Percentiles rank a stretch among this genome's conserved stretches.
phyloP scores from a whole-genome alignment of 1,140 invertebrate species.

The Leptinotarsa undecemlineata region DNA sequence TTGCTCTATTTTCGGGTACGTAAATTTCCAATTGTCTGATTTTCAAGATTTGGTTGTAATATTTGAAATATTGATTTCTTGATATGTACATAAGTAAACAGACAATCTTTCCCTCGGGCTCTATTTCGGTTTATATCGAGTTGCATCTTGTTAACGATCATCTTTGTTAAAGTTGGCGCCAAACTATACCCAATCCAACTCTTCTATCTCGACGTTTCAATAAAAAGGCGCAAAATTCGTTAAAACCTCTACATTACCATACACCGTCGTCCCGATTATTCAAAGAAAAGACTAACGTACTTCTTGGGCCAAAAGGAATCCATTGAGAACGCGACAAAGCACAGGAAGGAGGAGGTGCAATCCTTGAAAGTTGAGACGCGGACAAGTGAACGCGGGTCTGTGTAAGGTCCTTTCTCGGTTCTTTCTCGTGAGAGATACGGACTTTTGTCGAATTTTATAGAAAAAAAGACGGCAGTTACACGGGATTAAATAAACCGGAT shows the following conservation, averaged over 20 bases:
- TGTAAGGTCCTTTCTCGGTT: neutral
- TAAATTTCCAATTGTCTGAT: too few species aligned
- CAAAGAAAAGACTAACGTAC: conserved; percentile 19
- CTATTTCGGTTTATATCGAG: too few species aligned
- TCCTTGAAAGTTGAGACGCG: conserved; percentile 3
- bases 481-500: neutral
- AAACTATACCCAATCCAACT: neutral
- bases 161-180: neutral
- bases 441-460: neutral
- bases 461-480: conserved; percentile 13
- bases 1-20: too few species aligned
- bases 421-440: neutral
- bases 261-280: conserved; percentile 1
- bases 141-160: too few species aligned
- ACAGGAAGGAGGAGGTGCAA: conserved; percentile 19
- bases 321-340: neutral
- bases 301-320: conserved; percentile 7
- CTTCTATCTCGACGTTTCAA: neutral
- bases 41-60: too few species aligned
- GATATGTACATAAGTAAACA: too few species aligned
- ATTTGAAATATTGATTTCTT: too few species aligned
- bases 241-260: conserved; percentile 4
- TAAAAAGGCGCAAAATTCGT: conserved; percentile 15
- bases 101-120: too few species aligned
- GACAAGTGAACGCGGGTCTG: conserved; percentile 14